Evolutionary conservation across 2,113 vertebrate genomes (phyloP), one percentile per base, ranked within the genome.

Genomic region (Crypturellus undulatus): DNA sequence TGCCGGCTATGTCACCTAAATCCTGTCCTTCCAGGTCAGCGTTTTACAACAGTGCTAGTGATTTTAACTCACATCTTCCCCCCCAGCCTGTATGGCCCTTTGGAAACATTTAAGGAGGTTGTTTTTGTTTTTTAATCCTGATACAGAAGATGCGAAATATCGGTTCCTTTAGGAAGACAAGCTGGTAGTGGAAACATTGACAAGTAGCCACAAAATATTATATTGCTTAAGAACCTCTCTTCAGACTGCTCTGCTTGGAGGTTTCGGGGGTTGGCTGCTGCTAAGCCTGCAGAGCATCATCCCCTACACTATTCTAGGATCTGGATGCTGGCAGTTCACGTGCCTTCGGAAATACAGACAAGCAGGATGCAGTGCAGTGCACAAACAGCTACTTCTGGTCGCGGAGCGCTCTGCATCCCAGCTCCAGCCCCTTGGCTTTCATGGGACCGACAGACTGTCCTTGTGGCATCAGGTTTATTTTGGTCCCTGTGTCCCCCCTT

Each of bases 171-270:
- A 54, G 69, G 77, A 92, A 52, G 84, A 82, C 63, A 69, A 72
- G 47, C 30, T 91, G 38, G 38, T 40, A 79, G 52, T 82, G 78
- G 84, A 92, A 96, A 89, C 63, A 87, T 1, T 89, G 90, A 94
- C 87, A 89, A 30, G 76, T 81, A 36, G 17, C 14, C 43, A 65
- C 26, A 77, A 93, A 93, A 83, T 83, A 69, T 1, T 91, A 58
- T 76, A 69, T 58, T 91, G 63, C 84, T 95, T 87, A 38, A 93
- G 91, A 83, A 63, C 24, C 81, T 92, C 90, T 68, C 75, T 91
- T 91, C 92, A 81, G 81, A 64, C 47, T 67, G 40, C 36, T 77
- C 54, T 56, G 17, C 47, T 63, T 52, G 51, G 51, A 52, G 51
- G 51, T 11, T 52, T 25, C 24, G 6, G 51, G 49, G 51, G 51